Evolutionary conservation across 1,140 invertebrate species (phyloP), one percentile per base, ranked within the genome.

Genomic region (Calephelis virginiensis): DNA sequence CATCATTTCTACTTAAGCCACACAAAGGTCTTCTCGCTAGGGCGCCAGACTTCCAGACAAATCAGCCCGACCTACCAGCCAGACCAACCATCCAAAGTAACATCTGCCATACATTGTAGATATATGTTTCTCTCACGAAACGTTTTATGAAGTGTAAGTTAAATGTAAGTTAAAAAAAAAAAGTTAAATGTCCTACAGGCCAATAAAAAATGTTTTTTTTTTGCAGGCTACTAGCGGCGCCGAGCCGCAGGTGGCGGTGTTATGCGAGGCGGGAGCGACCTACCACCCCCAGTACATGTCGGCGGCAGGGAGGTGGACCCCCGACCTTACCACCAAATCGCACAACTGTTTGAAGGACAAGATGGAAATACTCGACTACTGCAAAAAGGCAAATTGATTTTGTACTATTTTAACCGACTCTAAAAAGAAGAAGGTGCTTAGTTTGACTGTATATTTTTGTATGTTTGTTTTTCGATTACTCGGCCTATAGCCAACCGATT

Each of bases 291-390:
- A 98, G 91, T 98, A 97, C 92, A 96, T 98, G 94, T 96, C 95
- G 10, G 95, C 97, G 66, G 95, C 96, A 75, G 97, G 97, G 48
- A 94, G 96, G 84, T 98, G 97, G 96, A 93, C 96, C 11, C 96
- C 97, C 47, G 95, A 97, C 84, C 92, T 95, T 12, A 94, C 93
- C 76, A 94, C 94, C 75, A 96, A 96, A 86, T 95, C 95, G 5
- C 94, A 94, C 80, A 95, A 95, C 78, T 99, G 97, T 92, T 94
- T 97, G 83, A 96, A 97, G 83, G 96, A 98, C 85, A 98, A 98
- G 92, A 95, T 97, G 88, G 96, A 98, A 89, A 97, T 99, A 76
- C 93, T 99, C 68, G 95, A 98, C 84, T 98, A 98, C 87, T 99
- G 98, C 93, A 97, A 98, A 92, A 98, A 97, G 95, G 97, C 98